phyloP scores from a whole-genome alignment of 2,797 vertebrate species.

The Eupleurogrammus muticus region DNA sequence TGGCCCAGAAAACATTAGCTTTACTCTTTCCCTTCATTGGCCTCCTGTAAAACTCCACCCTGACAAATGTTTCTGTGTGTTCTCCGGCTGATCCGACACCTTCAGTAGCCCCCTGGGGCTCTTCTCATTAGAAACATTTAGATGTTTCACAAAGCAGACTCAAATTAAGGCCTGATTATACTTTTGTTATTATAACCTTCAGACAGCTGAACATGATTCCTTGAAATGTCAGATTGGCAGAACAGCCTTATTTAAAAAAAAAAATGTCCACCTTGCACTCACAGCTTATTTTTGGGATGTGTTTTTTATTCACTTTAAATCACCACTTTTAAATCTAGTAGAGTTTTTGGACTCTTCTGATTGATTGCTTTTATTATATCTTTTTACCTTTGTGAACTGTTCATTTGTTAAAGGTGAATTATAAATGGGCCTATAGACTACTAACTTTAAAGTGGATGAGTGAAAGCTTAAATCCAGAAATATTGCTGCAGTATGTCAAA shows the following conservation, averaged over 20 bases:
- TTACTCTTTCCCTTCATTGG: neutral
- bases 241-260: neutral
- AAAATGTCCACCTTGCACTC: neutral
- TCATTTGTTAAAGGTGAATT: neutral
- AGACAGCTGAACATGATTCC: neutral
- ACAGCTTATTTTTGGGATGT: neutral
- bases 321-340: neutral
- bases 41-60: neutral
- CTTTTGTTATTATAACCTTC: constrained; percentile 3
- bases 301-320: neutral
- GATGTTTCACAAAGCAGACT: neutral
- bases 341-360: neutral
- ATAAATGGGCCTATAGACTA: neutral
- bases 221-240: neutral
- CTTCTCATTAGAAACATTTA: neutral
- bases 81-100: neutral
- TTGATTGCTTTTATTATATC: neutral
- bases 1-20: neutral
- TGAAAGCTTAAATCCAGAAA: neutral
- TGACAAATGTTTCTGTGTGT: neutral
- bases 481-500: constrained; percentile 20
- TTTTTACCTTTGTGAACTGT: neutral
- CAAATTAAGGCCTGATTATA: constrained; percentile 18
- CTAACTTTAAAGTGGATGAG: neutral
- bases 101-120: neutral